These are phyloP conservation scores for Elysia crispata DNA, from an alignment of 2,888 invertebrate genomes.

Conservation along the genomic window DNA sequence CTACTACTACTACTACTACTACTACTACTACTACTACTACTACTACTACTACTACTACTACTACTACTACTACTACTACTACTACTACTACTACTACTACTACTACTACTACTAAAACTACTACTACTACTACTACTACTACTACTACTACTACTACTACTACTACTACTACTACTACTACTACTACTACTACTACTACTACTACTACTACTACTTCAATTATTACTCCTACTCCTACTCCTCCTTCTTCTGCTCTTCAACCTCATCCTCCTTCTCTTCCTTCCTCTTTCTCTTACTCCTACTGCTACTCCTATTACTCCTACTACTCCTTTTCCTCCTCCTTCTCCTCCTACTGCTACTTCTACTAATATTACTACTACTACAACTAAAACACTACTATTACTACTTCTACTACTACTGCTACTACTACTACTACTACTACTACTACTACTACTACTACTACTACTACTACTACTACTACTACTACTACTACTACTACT, in stretches of 20 bases:
- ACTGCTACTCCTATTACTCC: no score
- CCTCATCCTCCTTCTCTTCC: no score
- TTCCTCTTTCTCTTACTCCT: no score
- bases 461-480: constrained; percentile 14
- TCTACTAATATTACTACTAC: no score
- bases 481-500: constrained; percentile 10
- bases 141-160: constrained; percentile 13
- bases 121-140: no score
- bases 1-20: constrained; percentile 28
- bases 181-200: constrained; percentile 10
- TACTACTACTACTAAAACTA: no score
- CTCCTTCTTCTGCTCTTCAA: no score
- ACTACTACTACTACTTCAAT: background rate
- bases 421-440: constrained; percentile 11
- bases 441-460: background rate
- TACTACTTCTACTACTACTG: no score
- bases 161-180: constrained; percentile 10
- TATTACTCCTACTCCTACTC: no score
- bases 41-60: constrained; percentile 23
- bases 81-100: constrained; percentile 16
- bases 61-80: constrained; percentile 28
- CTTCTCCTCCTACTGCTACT: background rate
- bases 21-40: constrained; percentile 28
- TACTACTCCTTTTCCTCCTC: no score
- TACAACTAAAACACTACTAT: no score